These are phyloP conservation scores for Macroteleia sp. DNA, from an alignment of 2,888 invertebrate species.

Conservation along the genomic window DNA sequence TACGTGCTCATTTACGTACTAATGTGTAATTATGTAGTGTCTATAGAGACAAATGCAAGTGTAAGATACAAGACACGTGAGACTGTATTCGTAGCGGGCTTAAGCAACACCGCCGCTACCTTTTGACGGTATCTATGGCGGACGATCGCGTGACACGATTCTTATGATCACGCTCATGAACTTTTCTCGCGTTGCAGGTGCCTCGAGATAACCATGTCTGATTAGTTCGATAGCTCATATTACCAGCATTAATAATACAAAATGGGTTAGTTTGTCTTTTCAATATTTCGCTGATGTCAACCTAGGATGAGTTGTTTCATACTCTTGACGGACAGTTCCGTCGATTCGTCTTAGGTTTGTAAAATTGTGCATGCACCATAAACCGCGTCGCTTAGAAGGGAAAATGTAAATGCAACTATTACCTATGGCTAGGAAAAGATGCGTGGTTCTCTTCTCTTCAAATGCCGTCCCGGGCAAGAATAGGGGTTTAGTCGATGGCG, in stretches of 20 bases:
- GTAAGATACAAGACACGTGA: constrained; percentile 8
- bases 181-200: constrained; percentile 42
- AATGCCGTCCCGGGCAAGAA: constrained; percentile 1
- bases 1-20: constrained; percentile 63
- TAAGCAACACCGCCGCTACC: constrained; percentile 1
- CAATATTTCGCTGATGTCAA: constrained; percentile 8
- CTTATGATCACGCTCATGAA: constrained; percentile 60
- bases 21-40: constrained; percentile 33
- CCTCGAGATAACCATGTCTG: too few species aligned
- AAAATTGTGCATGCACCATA: constrained; percentile 32
- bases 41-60: constrained; percentile 35
- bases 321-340: constrained; percentile 26
- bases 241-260: too few species aligned
- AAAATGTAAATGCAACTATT: constrained; percentile 54
- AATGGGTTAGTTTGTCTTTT: too few species aligned
- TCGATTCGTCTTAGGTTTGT: constrained; percentile 4
- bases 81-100: background rate
- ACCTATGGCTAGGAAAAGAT: constrained; percentile 7
- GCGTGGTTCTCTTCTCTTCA: background rate
- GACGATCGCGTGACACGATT: constrained; percentile 57
- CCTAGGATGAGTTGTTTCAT: constrained; percentile 13
- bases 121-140: constrained; percentile 11
- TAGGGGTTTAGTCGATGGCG: constrained; percentile 25
- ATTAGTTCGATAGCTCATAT: too few species aligned
- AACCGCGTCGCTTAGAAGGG: constrained; percentile 26